These are phyloP conservation scores for Trissolcus basalis DNA, from an alignment of 1,140 invertebrate genomes.

Conservation along the genomic window DNA sequence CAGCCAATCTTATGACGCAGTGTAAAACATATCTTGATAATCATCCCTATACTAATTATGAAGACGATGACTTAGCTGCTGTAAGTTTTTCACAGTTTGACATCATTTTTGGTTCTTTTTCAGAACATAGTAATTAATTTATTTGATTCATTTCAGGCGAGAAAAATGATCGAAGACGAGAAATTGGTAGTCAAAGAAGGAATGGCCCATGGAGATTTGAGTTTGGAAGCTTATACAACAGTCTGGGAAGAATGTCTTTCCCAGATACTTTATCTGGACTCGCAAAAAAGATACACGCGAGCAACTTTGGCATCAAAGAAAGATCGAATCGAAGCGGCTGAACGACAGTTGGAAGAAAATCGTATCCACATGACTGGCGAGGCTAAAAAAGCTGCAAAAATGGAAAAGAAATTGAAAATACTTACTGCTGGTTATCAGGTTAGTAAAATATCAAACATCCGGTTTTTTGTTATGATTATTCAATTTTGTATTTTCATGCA, in stretches of 20 bases:
- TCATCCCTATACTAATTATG: slow-evolving; percentile 88
- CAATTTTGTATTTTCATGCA: too few species aligned
- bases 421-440: slow-evolving; percentile 94
- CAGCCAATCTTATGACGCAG: slow-evolving; percentile 72
- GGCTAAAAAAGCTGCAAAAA: slow-evolving; percentile 96
- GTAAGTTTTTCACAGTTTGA: slow-evolving; percentile 67
- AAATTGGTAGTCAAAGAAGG: slow-evolving; percentile 93
- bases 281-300: slow-evolving; percentile 93
- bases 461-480: too few species aligned
- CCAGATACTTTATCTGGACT: slow-evolving; percentile 89
- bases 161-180: slow-evolving; percentile 84
- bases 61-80: slow-evolving; percentile 82
- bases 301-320: slow-evolving; percentile 97
- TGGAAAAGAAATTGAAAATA: slow-evolving; percentile 98
- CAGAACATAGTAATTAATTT: slow-evolving; percentile 40
- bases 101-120: not conserved
- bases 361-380: slow-evolving; percentile 95
- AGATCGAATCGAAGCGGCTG: slow-evolving; percentile 93
- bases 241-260: slow-evolving; percentile 98
- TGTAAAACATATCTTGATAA: slow-evolving; percentile 86
- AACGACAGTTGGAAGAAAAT: slow-evolving; percentile 95
- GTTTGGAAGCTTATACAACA: slow-evolving; percentile 92
- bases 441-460: too few species aligned
- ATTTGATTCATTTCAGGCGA: slow-evolving; percentile 74
- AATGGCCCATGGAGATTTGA: slow-evolving; percentile 96